Base-by-base conservation (phyloP, 2,113 vertebrate genomes). In the Porphyrio hochstetteri region DNA sequence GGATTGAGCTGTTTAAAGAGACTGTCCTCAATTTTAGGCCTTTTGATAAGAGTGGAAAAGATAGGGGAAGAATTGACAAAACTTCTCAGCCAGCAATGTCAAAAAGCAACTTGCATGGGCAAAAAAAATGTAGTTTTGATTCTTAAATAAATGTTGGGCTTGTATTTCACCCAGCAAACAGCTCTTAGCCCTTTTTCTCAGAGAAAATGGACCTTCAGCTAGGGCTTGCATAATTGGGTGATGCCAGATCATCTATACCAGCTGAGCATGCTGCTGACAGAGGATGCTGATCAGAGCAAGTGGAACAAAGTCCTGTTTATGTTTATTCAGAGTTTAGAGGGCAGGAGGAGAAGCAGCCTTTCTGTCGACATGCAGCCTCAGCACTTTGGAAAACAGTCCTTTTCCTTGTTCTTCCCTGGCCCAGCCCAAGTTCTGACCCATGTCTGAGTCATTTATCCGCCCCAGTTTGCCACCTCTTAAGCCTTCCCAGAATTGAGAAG, bases 351-450 rank as follows among this genome's bases (percentile, higher is more conserved):
- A 59, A 11, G 7, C 29, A 82, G 21, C 10, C n/a, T 67, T 67
- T 50, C 33, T 67, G 40, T 23, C 82, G 87, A 59, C 0, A 0
- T 19, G 31, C 24, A 21, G 46, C 28, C 7, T 1, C 50, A 72
- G 50, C 55, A 55, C 31, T 61, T 28, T 25, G 31, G 19, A 50
- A 86, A 92, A 13, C 75, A 85, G 1, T 44, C 33, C 4, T 83
- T 40, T 90, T 90, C 76, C 76, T 86, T 64, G 93, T 93, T 82
- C 92, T 93, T 60, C 95, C 95, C 95, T 84, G 60, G 33, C 76
- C 92, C 87, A 96, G 59, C 90, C 85, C 95, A 88, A 46, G 71
- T 89, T 75, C 79, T 94, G 60, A 91, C 55, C 78, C 0, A 0
- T 0, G 0, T 3, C 38, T 83, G 83, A 95, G 35, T 95, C 77